Percentiles rank a stretch among this genome's conserved stretches.
Conservation (phyloP, 2,797 vertebrate genomes). For the Thalassophryne amazonica region DNA sequence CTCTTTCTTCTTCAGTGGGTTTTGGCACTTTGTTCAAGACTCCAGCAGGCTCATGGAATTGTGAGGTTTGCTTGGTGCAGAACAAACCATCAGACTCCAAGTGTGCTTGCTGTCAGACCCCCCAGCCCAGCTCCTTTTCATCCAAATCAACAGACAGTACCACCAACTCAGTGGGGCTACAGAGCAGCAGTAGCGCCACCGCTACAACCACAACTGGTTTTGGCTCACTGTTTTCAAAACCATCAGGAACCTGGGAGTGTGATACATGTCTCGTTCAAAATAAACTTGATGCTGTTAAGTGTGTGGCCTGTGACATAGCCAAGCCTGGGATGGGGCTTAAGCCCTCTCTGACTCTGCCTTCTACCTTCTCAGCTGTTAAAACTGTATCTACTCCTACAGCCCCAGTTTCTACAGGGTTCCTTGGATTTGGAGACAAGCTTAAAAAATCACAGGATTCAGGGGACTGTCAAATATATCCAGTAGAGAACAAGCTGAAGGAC, state of each 20-base stretch:
- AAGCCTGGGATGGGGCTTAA: conserved; percentile 93
- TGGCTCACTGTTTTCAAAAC: conserved; percentile 77
- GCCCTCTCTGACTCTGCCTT: conserved; percentile 79
- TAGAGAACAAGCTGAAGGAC: conserved; percentile 89
- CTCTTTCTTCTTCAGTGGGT: conserved; percentile 57
- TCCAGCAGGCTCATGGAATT: conserved; percentile 79
- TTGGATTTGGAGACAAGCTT: conserved; percentile 89
- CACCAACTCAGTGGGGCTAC: conserved; percentile 10
- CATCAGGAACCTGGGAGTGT: conserved; percentile 89
- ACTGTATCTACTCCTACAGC: conserved; percentile 63
- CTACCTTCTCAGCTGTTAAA: conserved; percentile 71
- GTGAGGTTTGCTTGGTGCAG: conserved; percentile 77
- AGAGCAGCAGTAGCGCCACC: conserved; percentile 37
- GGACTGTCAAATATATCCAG: conserved; percentile 88
- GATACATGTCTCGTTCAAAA: conserved; percentile 95
- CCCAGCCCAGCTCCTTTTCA: conserved; percentile 67
- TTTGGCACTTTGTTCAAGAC: conserved; percentile 79
- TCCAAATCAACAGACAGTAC: conserved; percentile 67
- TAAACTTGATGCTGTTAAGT: conserved; percentile 90
- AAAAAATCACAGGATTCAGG: conserved; percentile 90
- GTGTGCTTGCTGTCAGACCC: conserved; percentile 80
- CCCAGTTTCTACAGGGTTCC: conserved; percentile 68
- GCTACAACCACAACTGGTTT: conserved; percentile 43
- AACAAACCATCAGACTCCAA: conserved; percentile 83
- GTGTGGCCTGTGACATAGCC: conserved; percentile 92